Conservation (phyloP, 2,888 invertebrate species). For the Pterostichus niger region DNA sequence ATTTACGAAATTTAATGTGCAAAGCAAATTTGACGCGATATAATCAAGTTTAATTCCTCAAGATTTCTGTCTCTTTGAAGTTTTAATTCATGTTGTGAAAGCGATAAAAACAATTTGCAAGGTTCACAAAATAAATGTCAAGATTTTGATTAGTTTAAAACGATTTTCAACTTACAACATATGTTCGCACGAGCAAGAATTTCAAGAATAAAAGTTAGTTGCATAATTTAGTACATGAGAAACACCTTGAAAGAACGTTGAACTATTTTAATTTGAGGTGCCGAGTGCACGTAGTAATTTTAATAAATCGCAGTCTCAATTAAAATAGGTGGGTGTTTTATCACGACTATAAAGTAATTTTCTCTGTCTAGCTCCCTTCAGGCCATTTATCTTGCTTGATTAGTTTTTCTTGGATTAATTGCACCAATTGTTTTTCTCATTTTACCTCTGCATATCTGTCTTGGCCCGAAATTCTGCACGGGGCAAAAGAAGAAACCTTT, state of each 20-base stretch:
- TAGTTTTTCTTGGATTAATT: conserved; percentile 78
- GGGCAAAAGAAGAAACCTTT: conserved; percentile 61
- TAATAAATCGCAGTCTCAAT: conserved; percentile 76
- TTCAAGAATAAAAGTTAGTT: conserved; percentile 4
- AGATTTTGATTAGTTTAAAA: too few relatives aligned
- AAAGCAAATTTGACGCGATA: conserved; percentile 61
- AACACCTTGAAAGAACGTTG: conserved; percentile 52
- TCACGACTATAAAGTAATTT: conserved; percentile 77
- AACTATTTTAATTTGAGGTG: conserved; percentile 66
- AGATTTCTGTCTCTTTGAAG: conserved; percentile 23
- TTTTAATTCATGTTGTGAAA: conserved; percentile 6
- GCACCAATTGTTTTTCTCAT: conserved; percentile 78
- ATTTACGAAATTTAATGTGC: conserved; percentile 61
- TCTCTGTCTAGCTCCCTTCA: conserved; percentile 73
- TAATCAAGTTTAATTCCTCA: conserved; percentile 54
- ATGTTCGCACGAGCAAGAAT: background rate
- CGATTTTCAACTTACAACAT: background rate
- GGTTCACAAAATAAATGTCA: background rate
- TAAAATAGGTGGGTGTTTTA: conserved; percentile 77
- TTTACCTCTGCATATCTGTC: conserved; percentile 76
- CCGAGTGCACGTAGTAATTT: conserved; percentile 70
- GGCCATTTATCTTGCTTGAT: conserved; percentile 78
- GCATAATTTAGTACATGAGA: background rate
- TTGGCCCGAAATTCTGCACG: conserved; percentile 71
- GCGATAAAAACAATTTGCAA: conserved; percentile 6